Percentiles rank a stretch among this genome's conserved stretches.
These are phyloP conservation scores for Eurytoma californica DNA, from an alignment of 2,888 invertebrate species.

Conservation along the genomic window DNA sequence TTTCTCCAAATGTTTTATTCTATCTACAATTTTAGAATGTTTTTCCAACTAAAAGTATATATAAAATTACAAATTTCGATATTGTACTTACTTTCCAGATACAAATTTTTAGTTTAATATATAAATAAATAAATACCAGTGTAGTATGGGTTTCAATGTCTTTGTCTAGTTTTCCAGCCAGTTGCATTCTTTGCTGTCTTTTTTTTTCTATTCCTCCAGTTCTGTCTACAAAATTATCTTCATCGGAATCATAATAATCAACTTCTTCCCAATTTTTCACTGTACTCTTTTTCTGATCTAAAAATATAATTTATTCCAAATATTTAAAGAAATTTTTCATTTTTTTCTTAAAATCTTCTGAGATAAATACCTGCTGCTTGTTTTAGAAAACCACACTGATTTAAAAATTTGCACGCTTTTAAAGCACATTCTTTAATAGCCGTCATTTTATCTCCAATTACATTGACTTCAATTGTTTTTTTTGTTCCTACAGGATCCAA, in stretches of 20 bases:
- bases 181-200: constrained; percentile 85
- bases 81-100: not conserved
- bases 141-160: constrained; percentile 82
- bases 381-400: constrained; percentile 90
- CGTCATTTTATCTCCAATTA: constrained; percentile 95
- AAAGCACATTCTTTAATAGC: constrained; percentile 94
- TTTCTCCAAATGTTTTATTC: constrained; percentile 79
- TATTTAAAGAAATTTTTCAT: constrained; percentile 29
- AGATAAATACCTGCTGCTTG: constrained; percentile 86
- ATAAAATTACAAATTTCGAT: constrained; percentile 11
- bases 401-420: constrained; percentile 94
- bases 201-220: constrained; percentile 95
- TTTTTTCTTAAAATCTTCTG: not conserved
- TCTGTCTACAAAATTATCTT: constrained; percentile 95
- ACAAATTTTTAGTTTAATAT: not conserved
- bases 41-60: constrained; percentile 79
- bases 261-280: constrained; percentile 88
- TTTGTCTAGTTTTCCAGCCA: constrained; percentile 77
- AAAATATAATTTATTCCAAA: constrained; percentile 32
- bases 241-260: constrained; percentile 95
- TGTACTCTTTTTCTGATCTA: constrained; percentile 88
- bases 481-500: constrained; percentile 82
- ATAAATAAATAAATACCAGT: constrained; percentile 76
- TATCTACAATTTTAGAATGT: constrained; percentile 75
- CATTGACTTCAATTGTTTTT: constrained; percentile 88